Base-by-base conservation (phyloP, 1,140 invertebrate species). In the Drosophila navojoa region DNA sequence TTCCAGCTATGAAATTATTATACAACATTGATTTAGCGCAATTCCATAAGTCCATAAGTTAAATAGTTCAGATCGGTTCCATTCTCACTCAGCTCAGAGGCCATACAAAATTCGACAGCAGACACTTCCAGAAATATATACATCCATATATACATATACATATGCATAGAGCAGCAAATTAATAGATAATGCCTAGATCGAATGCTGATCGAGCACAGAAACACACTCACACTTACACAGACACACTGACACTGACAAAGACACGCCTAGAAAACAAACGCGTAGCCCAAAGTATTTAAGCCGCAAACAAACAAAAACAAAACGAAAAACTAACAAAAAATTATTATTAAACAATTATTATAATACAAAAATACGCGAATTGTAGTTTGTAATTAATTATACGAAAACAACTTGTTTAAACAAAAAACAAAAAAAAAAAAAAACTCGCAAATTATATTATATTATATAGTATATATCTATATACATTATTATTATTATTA, bases 41-140 rank as follows among this genome's bases (percentile, higher is more conserved):
- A 81, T 85, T 85, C 81, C 81, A 87, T 85, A 85, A 87, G 82
- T 84, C 80, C 80, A 78, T 85, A 85, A 85, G 81, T 84, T 78
- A 55, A 66, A 53, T 35, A 60, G 55, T 68, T 67, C 29, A 40
- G 49, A 49, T 52, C 50, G 27, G 71, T 59, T 76, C 71, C 63
- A 69, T 76, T 74, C 11, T 71, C 63, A 69, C 70, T 74, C 47
- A 53, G 29, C 29, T 58, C 61, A 68, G 80, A 84, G 81, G 81
- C 81, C 81, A 85, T 85, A 85, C 70, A 81, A 60, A 85, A 77
- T 77, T 44, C 32, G 66, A 71, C 32, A 52, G 76, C 71, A 32
- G 76, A 76, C 79, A 79, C 80, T 82, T 82, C 80, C 80, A 84
- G 62, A 76, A 27, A 64, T 75, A 53, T 16, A 50, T 25, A 25